phyloP scores from a whole-genome alignment of 2,113 vertebrate species.

The Copsychus sechellarum region DNA sequence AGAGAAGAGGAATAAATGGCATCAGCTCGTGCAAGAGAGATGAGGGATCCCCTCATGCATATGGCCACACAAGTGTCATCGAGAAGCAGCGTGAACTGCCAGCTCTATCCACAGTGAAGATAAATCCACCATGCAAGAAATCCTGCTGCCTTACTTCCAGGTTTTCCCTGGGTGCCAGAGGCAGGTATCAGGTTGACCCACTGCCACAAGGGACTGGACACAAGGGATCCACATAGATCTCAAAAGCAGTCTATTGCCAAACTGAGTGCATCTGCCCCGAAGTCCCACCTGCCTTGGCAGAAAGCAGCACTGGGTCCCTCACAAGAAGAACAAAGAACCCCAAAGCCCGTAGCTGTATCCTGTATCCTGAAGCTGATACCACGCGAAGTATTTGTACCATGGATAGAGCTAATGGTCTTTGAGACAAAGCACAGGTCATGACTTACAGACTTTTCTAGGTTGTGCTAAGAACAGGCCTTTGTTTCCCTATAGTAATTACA shows the following conservation, averaged over 20 bases:
- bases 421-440: not conserved
- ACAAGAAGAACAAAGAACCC: not conserved
- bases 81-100: rapidly evolving
- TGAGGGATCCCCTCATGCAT: not conserved
- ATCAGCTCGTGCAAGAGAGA: not conserved
- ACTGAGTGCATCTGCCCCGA: rapidly evolving
- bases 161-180: not conserved
- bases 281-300: not conserved
- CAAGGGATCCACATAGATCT: not conserved
- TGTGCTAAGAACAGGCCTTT: not conserved
- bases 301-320: not conserved
- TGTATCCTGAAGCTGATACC: not conserved
- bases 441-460: not conserved
- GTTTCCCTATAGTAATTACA: not conserved
- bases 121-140: not conserved
- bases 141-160: not conserved
- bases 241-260: not conserved
- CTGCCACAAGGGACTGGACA: not conserved
- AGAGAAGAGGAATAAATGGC: not conserved
- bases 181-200: not conserved
- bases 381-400: not conserved
- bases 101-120: not conserved
- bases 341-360: too few relatives aligned
- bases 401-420: not conserved
- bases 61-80: not conserved